These are phyloP conservation scores for Spinibarbus caldwelli DNA, from an alignment of 2,797 vertebrate genomes.

Conservation along the genomic window DNA sequence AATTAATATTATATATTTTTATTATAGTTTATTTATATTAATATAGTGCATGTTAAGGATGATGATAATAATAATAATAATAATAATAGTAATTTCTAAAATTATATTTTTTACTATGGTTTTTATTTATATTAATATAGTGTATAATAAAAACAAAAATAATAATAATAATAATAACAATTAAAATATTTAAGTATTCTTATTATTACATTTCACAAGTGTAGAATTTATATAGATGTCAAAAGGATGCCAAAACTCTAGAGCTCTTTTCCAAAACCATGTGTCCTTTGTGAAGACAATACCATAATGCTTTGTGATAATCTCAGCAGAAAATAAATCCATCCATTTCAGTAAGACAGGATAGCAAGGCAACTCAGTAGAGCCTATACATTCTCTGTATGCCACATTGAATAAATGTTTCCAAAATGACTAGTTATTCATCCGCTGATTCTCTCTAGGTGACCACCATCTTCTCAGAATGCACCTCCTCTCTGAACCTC, in stretches of 20 bases:
- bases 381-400: neutral
- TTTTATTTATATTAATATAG: no score
- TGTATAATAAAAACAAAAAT: neutral
- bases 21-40: no score
- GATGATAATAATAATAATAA: no score
- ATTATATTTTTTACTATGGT: no score
- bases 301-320: neutral
- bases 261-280: neutral
- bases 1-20: no score
- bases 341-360: neutral
- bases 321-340: neutral
- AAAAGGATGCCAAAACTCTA: neutral
- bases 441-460: slow-evolving; percentile 77
- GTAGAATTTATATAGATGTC: neutral
- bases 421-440: neutral
- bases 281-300: neutral
- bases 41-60: no score
- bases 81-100: no score
- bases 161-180: no score
- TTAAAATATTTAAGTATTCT: no score
- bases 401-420: neutral
- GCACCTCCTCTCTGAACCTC: slow-evolving; percentile 80
- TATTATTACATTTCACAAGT: no score
- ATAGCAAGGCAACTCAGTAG: neutral
- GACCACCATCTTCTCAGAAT: slow-evolving; percentile 90